Evolutionary conservation across 2,113 vertebrate species (phyloP), one percentile per base, ranked within the genome.

Genomic region (Dermatemys mawii): DNA sequence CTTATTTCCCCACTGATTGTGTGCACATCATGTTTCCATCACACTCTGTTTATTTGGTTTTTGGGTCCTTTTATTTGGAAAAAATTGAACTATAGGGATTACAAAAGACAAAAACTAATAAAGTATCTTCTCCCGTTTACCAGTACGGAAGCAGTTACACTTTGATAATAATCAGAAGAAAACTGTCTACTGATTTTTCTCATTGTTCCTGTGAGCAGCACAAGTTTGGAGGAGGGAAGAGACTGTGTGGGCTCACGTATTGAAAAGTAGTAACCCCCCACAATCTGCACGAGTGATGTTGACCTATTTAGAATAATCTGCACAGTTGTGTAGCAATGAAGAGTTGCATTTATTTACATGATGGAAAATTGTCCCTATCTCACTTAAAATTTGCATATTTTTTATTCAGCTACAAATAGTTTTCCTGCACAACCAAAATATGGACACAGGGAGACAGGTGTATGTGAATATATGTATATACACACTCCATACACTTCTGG

Each of bases 41-140:
- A 81, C 63, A 35, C 5, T 32, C 22, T 8, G 17, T 84, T 67
- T 78, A 17, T 53, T 6, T 3, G 4, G 6, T 46, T 2, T 13
- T 90, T 35, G 21, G 5, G 0, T 5, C 14, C 3, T 67, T 84
- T 75, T 57, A 1, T 53, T 48, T 32, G 1, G 2, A 11, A 29
- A 35, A 27, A 51, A 11, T 44, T 0, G 6, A 24, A 24, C 8
- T 0, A 5, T 70, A n/a, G n/a, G n/a, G n/a, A 90, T 84, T 4
- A 38, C 17, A 87, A 46, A 76, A 27, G 73, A 46, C 26, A 87
- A 3, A 85, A 12, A 76, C n/a, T n/a, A n/a, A n/a, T n/a, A n/a
- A 82, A 55, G 32, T 87, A 22, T 8, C 38, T 14, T 50, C 13
- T 76, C 48, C 5, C n/a, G 49, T 7, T 14, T 57, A 63, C 53